phyloP scores from a whole-genome alignment of 2,113 vertebrate species.

The Neolamprologus brichardi region DNA sequence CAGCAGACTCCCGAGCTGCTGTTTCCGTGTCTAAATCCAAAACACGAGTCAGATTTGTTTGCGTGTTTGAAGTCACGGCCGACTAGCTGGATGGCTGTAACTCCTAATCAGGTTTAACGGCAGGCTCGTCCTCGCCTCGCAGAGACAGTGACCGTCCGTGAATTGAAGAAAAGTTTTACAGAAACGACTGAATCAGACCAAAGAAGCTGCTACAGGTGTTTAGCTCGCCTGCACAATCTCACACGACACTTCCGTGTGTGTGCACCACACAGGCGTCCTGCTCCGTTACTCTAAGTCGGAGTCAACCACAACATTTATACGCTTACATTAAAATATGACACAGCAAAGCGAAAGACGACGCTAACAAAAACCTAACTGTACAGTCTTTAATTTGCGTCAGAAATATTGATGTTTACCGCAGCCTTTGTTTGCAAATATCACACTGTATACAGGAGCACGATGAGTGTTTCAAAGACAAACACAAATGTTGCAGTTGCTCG shows the following conservation, averaged over 20 bases:
- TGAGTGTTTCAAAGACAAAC: not conserved
- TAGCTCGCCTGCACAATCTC: not conserved
- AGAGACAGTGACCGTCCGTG: not conserved
- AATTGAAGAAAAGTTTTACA: not conserved
- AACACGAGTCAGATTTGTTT: not conserved
- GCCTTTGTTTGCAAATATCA: rapidly evolving
- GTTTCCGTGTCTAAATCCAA: not conserved
- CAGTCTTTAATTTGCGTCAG: not conserved
- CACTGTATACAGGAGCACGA: rapidly evolving
- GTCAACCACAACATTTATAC: not conserved
- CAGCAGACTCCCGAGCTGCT: not conserved
- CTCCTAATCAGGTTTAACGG: not conserved
- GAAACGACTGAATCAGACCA: not conserved
- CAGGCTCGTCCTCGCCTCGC: not conserved
- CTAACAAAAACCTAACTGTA: not conserved
- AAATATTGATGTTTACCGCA: not conserved
- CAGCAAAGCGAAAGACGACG: not conserved
- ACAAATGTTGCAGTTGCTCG: not conserved
- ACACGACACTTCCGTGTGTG: not conserved
- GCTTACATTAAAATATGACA: not conserved
- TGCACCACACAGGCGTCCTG: not conserved
- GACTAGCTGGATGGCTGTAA: rapidly evolving
- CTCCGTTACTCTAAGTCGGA: not conserved
- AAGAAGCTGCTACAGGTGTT: not conserved
- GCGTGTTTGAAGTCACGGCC: not conserved